Evolutionary conservation across 2,113 vertebrate genomes (phyloP), one percentile per base, ranked within the genome.

Genomic region (Tursiops truncatus): DNA sequence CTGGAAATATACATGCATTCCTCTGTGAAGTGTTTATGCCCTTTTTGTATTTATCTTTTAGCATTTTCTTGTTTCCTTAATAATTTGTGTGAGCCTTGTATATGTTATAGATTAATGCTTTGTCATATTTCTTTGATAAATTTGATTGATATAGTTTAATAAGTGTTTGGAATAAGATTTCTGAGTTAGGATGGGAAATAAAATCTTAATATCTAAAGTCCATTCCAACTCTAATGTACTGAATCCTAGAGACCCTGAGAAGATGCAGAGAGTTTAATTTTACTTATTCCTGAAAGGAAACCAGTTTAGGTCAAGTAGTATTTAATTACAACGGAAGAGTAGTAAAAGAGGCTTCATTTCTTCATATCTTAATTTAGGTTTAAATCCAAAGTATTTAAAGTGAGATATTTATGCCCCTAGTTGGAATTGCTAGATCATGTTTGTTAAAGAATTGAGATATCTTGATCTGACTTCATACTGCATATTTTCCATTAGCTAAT

Each of bases 351-450:
- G 12, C 53, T 62, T 79, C 28, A 8, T 36, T 90, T 81, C 28
- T 92, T 82, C 74, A 21, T 77, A 25, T 63, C 15, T 88, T 70
- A 5, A 8, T 76, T 91, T 92, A 92, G n/a, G 17, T 67, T 56
- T 95, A 84, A 70, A 60, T 79, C 38, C 65, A 67, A 89, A 41
- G 47, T 36, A 74, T 94, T 88, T 96, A n/a, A 50, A 86, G 23
- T 77, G 47, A 91, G 23, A 67, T 95, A 50, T 63, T 88, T 93
- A 28, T 85, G 3, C 8, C 17, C 33, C 21, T 71, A 47, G 15
- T 63, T 92, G 65, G 25, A 80, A 89, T 80, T 63, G 12, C 25
- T 91, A 65, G 63, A 13, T 63, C 10, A 36, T 62, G 50, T 93
- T 89, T 91, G 44, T 31, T 93, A 74, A 91, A 68, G 10, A 84